A percentile compares a stretch with the other conserved stretches of the same genome.
Conservation (phyloP, 2,113 vertebrate species). For the Semnopithecus entellus region DNA sequence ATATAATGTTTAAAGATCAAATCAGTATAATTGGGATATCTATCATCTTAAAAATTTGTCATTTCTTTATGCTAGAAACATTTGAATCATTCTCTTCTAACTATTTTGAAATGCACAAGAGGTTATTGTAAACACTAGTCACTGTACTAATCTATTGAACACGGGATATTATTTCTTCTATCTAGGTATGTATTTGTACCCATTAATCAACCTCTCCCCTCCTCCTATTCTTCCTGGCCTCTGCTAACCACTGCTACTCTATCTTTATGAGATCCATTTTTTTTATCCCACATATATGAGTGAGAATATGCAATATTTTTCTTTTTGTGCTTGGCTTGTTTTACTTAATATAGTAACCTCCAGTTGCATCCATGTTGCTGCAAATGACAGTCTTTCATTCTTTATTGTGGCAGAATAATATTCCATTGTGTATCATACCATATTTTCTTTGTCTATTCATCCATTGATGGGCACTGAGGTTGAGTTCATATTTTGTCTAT, state of each 20-base stretch:
- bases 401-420: too few species aligned
- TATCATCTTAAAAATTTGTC: background rate
- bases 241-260: background rate
- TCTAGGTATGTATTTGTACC: background rate
- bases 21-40: background rate
- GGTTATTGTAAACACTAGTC: too few species aligned
- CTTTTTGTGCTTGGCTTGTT: background rate
- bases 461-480: too few species aligned
- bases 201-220: background rate
- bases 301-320: background rate
- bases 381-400: too few species aligned
- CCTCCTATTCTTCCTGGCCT: background rate
- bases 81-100: background rate
- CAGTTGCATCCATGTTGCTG: background rate
- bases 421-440: too few species aligned
- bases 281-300: background rate
- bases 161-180: background rate
- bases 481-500: too few species aligned
- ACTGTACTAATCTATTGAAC: too few species aligned
- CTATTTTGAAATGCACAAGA: background rate
- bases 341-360: background rate
- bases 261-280: background rate
- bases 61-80: background rate
- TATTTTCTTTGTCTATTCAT: too few species aligned
- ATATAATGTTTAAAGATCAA: background rate